Evolutionary conservation across 2,797 vertebrate species (phyloP).

Genomic region (Melanogrammus aeglefinus): DNA sequence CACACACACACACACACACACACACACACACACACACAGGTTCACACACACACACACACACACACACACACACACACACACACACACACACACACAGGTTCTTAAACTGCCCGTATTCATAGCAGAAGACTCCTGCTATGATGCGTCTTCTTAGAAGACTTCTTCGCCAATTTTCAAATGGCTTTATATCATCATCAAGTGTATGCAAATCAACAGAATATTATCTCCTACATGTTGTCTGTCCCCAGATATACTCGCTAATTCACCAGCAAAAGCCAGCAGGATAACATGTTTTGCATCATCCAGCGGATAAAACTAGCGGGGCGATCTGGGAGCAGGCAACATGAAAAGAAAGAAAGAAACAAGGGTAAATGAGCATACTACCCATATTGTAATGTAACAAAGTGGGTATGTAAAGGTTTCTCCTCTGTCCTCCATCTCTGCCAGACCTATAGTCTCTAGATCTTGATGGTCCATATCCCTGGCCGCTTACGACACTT

Average conservation of each 20-base stretch:
- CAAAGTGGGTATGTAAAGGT: neutral
- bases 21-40: neutral
- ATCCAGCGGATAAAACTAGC: no score
- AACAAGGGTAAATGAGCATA: no score
- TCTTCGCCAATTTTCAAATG: no score
- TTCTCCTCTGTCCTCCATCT: neutral
- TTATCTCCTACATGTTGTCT: no score
- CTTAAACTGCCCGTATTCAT: neutral
- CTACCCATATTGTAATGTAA: no score
- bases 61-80: neutral
- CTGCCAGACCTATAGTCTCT: neutral
- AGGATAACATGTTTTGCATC: no score
- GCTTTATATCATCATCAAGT: no score
- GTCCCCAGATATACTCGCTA: no score
- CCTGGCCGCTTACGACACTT: neutral
- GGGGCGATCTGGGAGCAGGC: no score
- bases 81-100: neutral
- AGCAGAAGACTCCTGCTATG: neutral
- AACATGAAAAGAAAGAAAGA: no score
- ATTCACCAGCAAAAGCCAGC: no score
- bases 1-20: neutral
- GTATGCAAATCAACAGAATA: no score
- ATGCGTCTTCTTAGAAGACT: neutral
- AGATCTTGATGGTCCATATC: neutral
- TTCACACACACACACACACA: neutral